phyloP scores from a whole-genome alignment of 2,888 invertebrate genomes.

The Petrolisthes cinctipes region DNA sequence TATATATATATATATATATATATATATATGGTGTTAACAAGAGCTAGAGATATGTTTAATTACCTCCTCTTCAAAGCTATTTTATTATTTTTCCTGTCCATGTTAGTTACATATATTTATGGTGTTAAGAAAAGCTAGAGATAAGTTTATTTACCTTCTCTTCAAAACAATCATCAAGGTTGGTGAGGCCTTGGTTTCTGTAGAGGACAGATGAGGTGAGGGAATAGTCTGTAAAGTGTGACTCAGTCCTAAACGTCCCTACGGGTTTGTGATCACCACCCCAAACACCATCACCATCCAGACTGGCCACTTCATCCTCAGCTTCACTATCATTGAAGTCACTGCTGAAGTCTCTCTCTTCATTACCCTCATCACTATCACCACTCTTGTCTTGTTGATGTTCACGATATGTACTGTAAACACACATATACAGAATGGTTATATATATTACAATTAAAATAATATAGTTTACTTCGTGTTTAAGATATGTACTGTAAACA shows the following conservation, averaged over 20 bases:
- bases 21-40: background rate
- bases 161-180: conserved; percentile 91
- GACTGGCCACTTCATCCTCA: conserved; percentile 68
- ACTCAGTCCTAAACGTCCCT: conserved; percentile 80
- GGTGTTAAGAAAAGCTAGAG: background rate
- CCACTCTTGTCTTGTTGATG: background rate
- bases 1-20: too few species aligned
- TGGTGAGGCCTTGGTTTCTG: conserved; percentile 83
- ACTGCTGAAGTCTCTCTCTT: conserved; percentile 49
- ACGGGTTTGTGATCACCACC: conserved; percentile 70
- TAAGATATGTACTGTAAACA: background rate
- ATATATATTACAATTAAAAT: too few species aligned
- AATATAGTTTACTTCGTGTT: background rate
- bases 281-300: too few species aligned
- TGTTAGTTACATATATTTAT: background rate
- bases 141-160: conserved; percentile 73
- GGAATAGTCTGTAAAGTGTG: conserved; percentile 89
- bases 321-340: conserved; percentile 67
- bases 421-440: background rate
- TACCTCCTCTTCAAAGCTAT: too few species aligned
- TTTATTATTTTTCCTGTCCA: background rate
- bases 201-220: conserved; percentile 91
- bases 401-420: background rate
- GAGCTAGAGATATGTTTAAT: too few species aligned
- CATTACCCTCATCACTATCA: conserved; percentile 38